These are phyloP conservation scores for Tetropium fuscum DNA, from an alignment of 2,888 invertebrate genomes.

Conservation along the genomic window DNA sequence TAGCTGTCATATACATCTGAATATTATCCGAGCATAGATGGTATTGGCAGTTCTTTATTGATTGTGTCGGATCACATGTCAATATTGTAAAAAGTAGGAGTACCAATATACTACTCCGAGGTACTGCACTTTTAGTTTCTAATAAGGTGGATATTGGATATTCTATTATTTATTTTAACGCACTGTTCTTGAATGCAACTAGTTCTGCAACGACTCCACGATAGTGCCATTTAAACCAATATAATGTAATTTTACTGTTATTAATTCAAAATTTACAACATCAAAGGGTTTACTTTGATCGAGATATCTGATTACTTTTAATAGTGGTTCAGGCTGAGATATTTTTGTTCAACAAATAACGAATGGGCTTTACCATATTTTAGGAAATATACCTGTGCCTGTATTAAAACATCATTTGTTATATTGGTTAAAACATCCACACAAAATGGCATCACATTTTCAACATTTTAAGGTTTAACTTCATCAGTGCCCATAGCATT, in stretches of 20 bases:
- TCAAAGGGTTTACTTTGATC: neutral
- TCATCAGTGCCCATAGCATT: too few relatives aligned
- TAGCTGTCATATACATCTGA: neutral
- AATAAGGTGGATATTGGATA: too few relatives aligned
- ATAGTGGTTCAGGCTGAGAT: neutral
- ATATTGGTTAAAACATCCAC: neutral
- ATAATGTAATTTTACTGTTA: neutral
- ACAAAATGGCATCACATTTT: neutral
- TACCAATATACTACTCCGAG: neutral
- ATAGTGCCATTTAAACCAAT: neutral
- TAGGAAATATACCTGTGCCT: neutral
- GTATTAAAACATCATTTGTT: neutral
- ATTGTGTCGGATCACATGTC: neutral
- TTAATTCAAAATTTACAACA: neutral
- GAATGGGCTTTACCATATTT: neutral
- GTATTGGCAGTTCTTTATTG: neutral
- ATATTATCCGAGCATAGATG: neutral
- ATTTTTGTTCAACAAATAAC: neutral
- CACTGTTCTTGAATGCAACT: too few relatives aligned
- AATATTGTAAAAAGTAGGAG: neutral
- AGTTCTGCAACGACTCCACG: neutral
- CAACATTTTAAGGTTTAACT: neutral
- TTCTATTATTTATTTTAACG: too few relatives aligned
- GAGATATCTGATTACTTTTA: neutral
- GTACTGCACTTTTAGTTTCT: neutral